Evolutionary conservation across 37 sponge, comb jelly and placozoan species (phyloP), one percentile per base, ranked within the genome.

Genomic region (Haliclona indistincta): DNA sequence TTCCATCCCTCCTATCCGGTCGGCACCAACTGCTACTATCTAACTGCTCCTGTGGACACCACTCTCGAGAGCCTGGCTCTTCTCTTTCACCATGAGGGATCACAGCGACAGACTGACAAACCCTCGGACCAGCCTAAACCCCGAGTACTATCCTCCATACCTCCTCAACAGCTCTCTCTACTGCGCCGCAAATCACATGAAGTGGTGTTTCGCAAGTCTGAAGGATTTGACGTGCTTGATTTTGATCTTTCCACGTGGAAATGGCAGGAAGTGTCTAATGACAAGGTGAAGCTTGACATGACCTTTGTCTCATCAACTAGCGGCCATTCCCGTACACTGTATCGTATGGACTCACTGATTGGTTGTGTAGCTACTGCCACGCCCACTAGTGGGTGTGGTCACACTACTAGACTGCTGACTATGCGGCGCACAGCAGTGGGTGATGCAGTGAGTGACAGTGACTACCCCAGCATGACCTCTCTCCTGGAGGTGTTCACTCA

Each of bases 1-100:
- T 91, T 71, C 62, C 91, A 91, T 53, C 91, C 91, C 23, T 81
- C 83, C 25, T 73, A 73, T 33, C 64, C 70, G 15, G 38, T 78
- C 19, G 68, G 76, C 15, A 32, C 36, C 17, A 44, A 73, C 25
- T 0, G 30, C 19, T 81, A 42, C 52, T 64, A 44, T 63, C 30
- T 63, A 19, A 63, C 56, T 13, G 29, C 52, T 42, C 11, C 37
- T 17, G 55, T 42, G 34, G 35, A 71, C 54, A 53, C 54, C 3
- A 13, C 29, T 43, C 20, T 33, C 29, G 28, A 22, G 2, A 2
- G 20, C 72, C n/a, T 71, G 13, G 26, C 4, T 4, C 54, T 26
- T 19, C 2, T 47, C 36, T 47, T 36, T 26, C 29, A 19, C 3
- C 17, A 45, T 19, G 37, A 53, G 53, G 1, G 55, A 47, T 33